These are phyloP conservation scores for Osmoderma eremita DNA, from an alignment of 2,888 invertebrate genomes.

Conservation along the genomic window DNA sequence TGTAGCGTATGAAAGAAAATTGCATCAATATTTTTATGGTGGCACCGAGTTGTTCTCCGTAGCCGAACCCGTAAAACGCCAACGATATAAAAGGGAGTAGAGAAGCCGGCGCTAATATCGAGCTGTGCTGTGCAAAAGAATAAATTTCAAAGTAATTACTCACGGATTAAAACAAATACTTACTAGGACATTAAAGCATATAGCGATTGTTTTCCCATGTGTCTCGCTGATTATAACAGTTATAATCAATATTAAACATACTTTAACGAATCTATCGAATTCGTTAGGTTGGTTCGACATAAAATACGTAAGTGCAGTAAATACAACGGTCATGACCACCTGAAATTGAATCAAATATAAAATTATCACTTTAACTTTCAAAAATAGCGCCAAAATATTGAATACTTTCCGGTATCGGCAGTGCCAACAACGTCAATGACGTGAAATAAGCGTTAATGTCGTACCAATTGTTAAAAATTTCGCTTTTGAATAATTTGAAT, in stretches of 20 bases:
- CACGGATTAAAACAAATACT: not conserved
- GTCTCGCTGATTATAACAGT: slow-evolving; percentile 23
- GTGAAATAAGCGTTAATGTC: slow-evolving; percentile 22
- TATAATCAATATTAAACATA: slow-evolving; percentile 16
- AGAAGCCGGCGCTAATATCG: not conserved
- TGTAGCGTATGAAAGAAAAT: slow-evolving; percentile 11
- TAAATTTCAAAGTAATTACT: not conserved
- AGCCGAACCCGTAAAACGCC: slow-evolving; percentile 18
- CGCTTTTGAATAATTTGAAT: slow-evolving; percentile 8
- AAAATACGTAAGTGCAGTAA: slow-evolving; percentile 16
- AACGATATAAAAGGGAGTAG: not conserved
- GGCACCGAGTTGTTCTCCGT: slow-evolving; percentile 2
- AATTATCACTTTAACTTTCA: not conserved
- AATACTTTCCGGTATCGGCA: slow-evolving; percentile 24
- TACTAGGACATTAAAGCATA: slow-evolving; percentile 7
- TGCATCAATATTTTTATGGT: slow-evolving; percentile 5
- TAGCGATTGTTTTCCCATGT: slow-evolving; percentile 15
- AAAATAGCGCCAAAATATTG: not conserved
- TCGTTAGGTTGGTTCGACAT: slow-evolving; percentile 22
- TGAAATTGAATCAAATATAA: not conserved
- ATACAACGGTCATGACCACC: slow-evolving; percentile 12
- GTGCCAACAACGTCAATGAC: slow-evolving; percentile 2
- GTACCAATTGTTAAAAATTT: slow-evolving; percentile 20
- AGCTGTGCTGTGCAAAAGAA: slow-evolving; percentile 3
- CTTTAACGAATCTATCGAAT: slow-evolving; percentile 18